Evolutionary conservation across 2,113 vertebrate species (phyloP).

Genomic region (Tamias sibiricus): DNA sequence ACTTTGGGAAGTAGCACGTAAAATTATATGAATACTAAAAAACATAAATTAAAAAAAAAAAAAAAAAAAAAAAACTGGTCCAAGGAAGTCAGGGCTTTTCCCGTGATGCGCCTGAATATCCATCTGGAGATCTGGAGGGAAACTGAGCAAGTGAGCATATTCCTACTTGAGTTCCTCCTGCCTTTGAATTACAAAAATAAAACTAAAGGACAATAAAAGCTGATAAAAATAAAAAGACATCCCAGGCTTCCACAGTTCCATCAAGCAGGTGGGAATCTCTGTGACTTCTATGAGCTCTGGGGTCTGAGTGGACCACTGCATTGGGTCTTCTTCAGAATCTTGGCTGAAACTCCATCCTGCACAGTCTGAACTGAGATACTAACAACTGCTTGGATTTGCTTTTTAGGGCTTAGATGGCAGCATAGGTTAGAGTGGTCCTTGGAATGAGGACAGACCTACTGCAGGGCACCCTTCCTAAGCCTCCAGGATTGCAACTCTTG

Average conservation of each 20-base stretch:
- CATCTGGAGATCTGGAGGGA: neutral
- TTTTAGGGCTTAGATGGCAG: neutral
- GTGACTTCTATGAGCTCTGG: neutral
- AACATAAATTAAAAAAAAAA: too few species aligned
- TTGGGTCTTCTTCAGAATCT: accelerated
- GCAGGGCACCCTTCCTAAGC: neutral
- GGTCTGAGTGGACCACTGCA: neutral
- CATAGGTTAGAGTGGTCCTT: neutral
- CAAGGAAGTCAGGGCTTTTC: neutral
- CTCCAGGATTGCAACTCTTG: neutral
- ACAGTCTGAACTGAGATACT: neutral
- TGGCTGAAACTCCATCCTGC: neutral
- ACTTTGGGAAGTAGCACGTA: neutral
- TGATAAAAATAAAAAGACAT: too few species aligned
- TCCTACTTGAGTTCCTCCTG: neutral
- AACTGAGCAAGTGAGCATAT: neutral
- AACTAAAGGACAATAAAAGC: neutral
- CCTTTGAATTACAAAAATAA: neutral
- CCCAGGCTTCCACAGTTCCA: neutral
- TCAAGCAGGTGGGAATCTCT: neutral
- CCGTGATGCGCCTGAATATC: too few species aligned
- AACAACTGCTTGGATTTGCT: neutral
- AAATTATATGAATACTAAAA: neutral
- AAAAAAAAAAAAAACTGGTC: neutral
- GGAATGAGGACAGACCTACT: neutral